Evolutionary conservation across 2,113 vertebrate species (phyloP).

Genomic region (Marmota monax): DNA sequence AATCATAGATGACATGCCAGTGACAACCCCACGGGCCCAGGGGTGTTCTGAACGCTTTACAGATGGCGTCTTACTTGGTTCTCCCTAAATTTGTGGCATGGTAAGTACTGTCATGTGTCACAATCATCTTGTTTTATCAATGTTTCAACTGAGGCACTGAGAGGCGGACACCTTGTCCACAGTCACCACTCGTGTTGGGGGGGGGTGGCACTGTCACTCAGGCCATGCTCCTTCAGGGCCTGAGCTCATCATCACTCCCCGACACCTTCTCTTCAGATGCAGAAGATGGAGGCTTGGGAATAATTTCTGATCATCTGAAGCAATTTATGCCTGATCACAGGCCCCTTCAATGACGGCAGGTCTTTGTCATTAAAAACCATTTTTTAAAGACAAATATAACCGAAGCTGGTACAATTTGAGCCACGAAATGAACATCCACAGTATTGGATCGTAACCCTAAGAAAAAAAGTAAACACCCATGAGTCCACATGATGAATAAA

Average conservation of each 20-base stretch:
- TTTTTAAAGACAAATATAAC: neutral
- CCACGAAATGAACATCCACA: neutral
- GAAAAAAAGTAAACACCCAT: neutral
- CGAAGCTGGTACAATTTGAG: neutral
- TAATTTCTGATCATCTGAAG: neutral
- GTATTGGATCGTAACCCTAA: neutral
- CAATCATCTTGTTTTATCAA: neutral
- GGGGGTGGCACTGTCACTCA: neutral
- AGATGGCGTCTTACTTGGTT: neutral
- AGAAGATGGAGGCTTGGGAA: neutral
- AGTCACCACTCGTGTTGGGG: rapidly evolving
- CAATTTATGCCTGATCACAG: neutral
- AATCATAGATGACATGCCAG: too few relatives aligned
- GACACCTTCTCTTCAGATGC: neutral
- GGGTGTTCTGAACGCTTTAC: neutral
- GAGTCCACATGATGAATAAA: neutral
- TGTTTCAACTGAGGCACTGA: neutral
- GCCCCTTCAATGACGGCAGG: neutral
- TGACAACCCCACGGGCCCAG: too few relatives aligned
- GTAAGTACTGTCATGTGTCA: neutral
- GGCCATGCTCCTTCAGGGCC: neutral
- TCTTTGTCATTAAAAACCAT: neutral
- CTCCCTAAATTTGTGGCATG: neutral
- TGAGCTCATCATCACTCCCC: rapidly evolving
- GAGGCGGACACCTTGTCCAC: neutral